Evolutionary conservation across 1,140 invertebrate genomes (phyloP).

Genomic region (Pseudomyrmex flavicornis): DNA sequence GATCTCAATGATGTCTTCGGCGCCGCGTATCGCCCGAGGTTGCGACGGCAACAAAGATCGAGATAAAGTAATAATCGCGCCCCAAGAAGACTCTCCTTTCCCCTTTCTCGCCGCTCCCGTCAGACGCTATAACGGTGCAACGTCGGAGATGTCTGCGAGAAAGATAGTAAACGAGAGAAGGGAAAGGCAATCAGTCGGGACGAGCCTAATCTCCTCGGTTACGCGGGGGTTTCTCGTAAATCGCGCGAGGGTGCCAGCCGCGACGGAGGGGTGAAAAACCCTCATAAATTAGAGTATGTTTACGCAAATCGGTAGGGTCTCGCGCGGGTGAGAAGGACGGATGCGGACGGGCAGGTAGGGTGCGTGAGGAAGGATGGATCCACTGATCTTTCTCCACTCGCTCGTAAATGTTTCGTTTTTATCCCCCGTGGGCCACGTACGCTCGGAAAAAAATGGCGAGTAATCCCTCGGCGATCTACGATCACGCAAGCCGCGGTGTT

Average conservation of each 20-base stretch:
- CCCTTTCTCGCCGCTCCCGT: not conserved
- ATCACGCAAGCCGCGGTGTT: slow-evolving; percentile 44
- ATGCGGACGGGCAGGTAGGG: slow-evolving; percentile 59
- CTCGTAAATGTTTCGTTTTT: slow-evolving; percentile 65
- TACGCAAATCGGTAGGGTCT: slow-evolving; percentile 75
- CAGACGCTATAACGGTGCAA: not conserved
- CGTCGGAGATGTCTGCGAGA: not conserved
- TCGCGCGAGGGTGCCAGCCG: slow-evolving; percentile 55
- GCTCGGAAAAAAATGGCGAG: slow-evolving; percentile 68
- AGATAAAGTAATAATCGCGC: slow-evolving; percentile 36
- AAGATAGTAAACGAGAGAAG: not conserved
- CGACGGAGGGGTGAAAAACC: slow-evolving; percentile 24
- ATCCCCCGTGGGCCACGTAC: slow-evolving; percentile 53
- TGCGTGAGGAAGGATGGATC: slow-evolving; percentile 26
- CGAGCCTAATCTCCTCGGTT: slow-evolving; percentile 54
- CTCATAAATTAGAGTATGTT: slow-evolving; percentile 77
- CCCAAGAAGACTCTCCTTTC: not conserved
- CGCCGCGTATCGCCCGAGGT: slow-evolving; percentile 31
- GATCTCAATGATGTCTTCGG: slow-evolving; percentile 34
- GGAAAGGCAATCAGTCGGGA: slow-evolving; percentile 7
- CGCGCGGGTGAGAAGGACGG: slow-evolving; percentile 46
- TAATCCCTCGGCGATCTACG: slow-evolving; percentile 58
- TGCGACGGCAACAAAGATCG: slow-evolving; percentile 8
- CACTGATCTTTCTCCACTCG: slow-evolving; percentile 23
- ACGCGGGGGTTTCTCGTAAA: slow-evolving; percentile 63